Conservation (phyloP, 2,113 vertebrate genomes). For the Pelecanus crispus region DNA sequence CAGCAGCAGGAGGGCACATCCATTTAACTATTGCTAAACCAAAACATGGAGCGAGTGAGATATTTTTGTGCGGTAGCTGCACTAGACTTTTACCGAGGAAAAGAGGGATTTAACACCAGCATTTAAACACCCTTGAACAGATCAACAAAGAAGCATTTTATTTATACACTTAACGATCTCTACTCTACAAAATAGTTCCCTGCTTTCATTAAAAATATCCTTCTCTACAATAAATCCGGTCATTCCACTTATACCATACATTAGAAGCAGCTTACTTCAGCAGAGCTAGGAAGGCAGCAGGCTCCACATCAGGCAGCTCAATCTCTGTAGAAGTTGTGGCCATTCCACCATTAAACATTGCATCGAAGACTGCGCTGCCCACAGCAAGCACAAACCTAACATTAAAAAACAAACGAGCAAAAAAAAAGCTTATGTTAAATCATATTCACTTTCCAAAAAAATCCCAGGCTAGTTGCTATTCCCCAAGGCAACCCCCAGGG, state of each 20-base stretch:
- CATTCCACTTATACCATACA: background rate
- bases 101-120: background rate
- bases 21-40: background rate
- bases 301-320: conserved; percentile 94
- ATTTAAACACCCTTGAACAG: background rate
- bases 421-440: background rate
- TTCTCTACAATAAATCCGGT: background rate
- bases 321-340: conserved; percentile 96
- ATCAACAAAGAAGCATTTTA: background rate
- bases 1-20: background rate
- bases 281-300: conserved; percentile 91
- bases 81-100: background rate
- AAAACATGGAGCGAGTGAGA: background rate
- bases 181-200: background rate
- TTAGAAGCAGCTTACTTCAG: conserved; percentile 82
- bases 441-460: background rate
- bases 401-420: background rate
- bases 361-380: conserved; percentile 94
- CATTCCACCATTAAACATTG: conserved; percentile 98
- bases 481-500: background rate
- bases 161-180: background rate
- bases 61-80: background rate
- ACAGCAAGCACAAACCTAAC: conserved; percentile 92
- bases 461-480: background rate
- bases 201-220: background rate